These are phyloP conservation scores for Lasioglossum malachurum DNA, from an alignment of 2,888 invertebrate species.

Conservation along the genomic window DNA sequence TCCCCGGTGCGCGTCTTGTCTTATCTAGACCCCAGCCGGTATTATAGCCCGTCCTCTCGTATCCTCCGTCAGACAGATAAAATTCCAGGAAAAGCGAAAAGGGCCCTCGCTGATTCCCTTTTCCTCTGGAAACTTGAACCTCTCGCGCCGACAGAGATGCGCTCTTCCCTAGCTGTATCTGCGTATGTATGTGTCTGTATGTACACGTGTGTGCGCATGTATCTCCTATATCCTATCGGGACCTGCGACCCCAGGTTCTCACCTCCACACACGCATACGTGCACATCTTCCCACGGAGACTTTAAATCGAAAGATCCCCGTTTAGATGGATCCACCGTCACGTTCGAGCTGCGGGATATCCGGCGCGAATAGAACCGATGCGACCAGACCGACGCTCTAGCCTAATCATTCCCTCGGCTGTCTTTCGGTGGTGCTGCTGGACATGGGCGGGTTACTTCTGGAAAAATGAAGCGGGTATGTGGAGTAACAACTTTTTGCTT, in stretches of 20 bases:
- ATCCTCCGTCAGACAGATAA: slow-evolving; percentile 75
- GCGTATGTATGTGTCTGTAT: not conserved
- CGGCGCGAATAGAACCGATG: slow-evolving; percentile 54
- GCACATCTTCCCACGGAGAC: slow-evolving; percentile 45
- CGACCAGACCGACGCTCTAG: slow-evolving; percentile 22
- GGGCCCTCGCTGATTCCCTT: slow-evolving; percentile 60
- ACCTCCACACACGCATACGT: slow-evolving; percentile 18
- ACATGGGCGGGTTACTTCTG: not conserved
- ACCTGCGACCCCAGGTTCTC: slow-evolving; percentile 7
- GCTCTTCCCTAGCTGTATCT: slow-evolving; percentile 14
- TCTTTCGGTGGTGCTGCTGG: not conserved
- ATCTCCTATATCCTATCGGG: slow-evolving; percentile 62
- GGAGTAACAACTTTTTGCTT: not conserved
- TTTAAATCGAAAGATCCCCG: slow-evolving; percentile 71
- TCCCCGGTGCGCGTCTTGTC: slow-evolving; percentile 60
- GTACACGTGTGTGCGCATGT: not conserved
- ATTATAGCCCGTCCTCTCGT: slow-evolving; percentile 63
- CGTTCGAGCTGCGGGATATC: slow-evolving; percentile 38
- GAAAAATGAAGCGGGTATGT: not conserved
- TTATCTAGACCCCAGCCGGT: slow-evolving; percentile 70
- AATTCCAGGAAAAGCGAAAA: slow-evolving; percentile 76
- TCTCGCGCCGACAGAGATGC: slow-evolving; percentile 49
- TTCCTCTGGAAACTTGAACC: slow-evolving; percentile 65
- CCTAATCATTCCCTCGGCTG: slow-evolving; percentile 26
- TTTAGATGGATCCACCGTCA: slow-evolving; percentile 66